Evolutionary conservation across 2,888 invertebrate genomes (phyloP), one percentile per base, ranked within the genome.

Genomic region (Epirrita christyi): DNA sequence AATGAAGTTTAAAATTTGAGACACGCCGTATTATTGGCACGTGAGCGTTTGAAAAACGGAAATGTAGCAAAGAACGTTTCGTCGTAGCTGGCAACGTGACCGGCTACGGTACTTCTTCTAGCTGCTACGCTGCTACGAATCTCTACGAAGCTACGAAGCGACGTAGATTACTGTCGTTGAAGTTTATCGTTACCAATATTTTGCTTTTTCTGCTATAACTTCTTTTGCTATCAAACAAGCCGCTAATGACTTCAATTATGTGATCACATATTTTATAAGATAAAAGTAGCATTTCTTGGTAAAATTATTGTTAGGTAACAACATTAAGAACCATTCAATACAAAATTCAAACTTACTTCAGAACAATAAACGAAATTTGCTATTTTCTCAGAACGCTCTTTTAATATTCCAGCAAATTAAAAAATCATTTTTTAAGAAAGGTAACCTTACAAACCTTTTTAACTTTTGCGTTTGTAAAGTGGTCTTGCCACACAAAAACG

Each of bases 51-150:
- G 67, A 64, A 76, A 78, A 83, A 76, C 81, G 86, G 87, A 88
- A 88, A 81, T 78, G 72, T 79, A 78, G 76, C 85, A 83, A 86
- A 86, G 59, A 86, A 86, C 83, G 80, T 86, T 88, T 85, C 73
- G 76, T 81, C 81, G 82, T 85, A 76, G 80, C 73, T 49, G 68
- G 66, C 84, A 81, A 80, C 87, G 89, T 88, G 86, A 86, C 81
- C 59, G 55, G 64, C 74, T 75, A 71, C 70, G 67, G 34, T 57
- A 66, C 67, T 71, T 69, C 69, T 70, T 69, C 69, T 62, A 48
- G 48, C 48, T 15, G 4, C 53, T 45, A 45, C 55, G 40, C 27
- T 10, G 53, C 56, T 57, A 61, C 52, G 56, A 53, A 55, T 60
- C 51, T 59, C 70, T 71, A 68, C 70, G 61, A 49, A 42, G 60